These are phyloP conservation scores for Otus sunia DNA, from an alignment of 2,113 vertebrate species.

Conservation along the genomic window DNA sequence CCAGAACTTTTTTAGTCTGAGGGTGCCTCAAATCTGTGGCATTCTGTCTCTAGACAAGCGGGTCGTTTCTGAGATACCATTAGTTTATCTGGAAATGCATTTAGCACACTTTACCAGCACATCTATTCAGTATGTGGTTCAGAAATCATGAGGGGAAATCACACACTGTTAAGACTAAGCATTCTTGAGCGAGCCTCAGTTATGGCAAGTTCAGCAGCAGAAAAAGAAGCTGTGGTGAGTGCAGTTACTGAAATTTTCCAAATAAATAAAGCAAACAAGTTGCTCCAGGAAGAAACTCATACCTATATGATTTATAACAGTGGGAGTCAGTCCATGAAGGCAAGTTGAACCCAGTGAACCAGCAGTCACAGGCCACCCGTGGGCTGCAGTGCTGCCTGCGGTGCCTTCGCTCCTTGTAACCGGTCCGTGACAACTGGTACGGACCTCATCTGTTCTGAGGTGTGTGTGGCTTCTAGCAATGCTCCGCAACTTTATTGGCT, in stretches of 20 bases:
- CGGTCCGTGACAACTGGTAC: not conserved
- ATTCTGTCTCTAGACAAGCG: constrained; percentile 24
- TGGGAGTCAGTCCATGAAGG: constrained; percentile 52
- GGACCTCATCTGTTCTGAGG: constrained; percentile 18
- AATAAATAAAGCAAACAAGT: constrained; percentile 81
- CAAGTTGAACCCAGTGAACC: constrained; percentile 58
- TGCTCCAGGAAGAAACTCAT: constrained; percentile 73
- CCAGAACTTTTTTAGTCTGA: constrained; percentile 19
- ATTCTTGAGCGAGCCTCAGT: constrained; percentile 71
- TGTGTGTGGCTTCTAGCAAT: constrained; percentile 39
- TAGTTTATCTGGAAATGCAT: constrained; percentile 68
- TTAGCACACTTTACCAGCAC: constrained; percentile 52
- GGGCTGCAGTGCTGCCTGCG: not conserved
- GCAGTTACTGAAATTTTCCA: constrained; percentile 79
- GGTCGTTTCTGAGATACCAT: constrained; percentile 33
- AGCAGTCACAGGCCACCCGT: constrained; percentile 71
- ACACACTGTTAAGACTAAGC: constrained; percentile 70
- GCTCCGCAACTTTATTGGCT: constrained; percentile 15
- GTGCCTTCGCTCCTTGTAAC: not conserved
- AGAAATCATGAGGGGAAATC: constrained; percentile 70
- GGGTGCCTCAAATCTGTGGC: not conserved
- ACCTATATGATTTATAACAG: constrained; percentile 75
- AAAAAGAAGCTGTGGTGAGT: constrained; percentile 44
- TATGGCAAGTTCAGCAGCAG: constrained; percentile 66
- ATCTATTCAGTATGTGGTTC: constrained; percentile 63